phyloP scores from a whole-genome alignment of 2,888 invertebrate genomes.

The Panzeria rudis region DNA sequence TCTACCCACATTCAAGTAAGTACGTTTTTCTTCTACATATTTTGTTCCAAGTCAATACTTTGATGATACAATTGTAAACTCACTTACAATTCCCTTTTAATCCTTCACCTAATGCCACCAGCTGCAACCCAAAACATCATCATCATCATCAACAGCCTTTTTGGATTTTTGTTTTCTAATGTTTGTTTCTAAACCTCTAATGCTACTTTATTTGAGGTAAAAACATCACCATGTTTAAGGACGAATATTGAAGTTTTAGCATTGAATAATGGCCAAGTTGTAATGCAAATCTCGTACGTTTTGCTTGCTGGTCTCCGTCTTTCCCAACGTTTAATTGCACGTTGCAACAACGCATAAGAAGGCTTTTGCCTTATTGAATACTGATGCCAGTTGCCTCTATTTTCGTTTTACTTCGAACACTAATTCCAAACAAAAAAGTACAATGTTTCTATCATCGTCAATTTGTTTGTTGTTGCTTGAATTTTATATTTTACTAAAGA shows the following conservation, averaged over 20 bases:
- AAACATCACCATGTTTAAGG: slow-evolving; percentile 43
- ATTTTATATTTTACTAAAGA: neutral
- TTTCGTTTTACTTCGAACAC: slow-evolving; percentile 3
- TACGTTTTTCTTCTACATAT: slow-evolving; percentile 39
- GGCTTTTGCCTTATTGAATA: slow-evolving; percentile 59
- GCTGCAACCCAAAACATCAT: neutral
- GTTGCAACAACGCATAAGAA: slow-evolving; percentile 7
- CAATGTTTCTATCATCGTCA: slow-evolving; percentile 27
- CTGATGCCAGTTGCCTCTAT: slow-evolving; percentile 48
- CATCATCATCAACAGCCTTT: slow-evolving; percentile 29
- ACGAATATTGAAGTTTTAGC: slow-evolving; percentile 43
- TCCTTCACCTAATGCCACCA: slow-evolving; percentile 41
- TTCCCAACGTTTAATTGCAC: neutral
- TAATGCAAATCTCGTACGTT: slow-evolving; percentile 64
- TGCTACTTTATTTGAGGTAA: slow-evolving; percentile 67
- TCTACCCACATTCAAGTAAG: slow-evolving; percentile 9
- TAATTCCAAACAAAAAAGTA: slow-evolving; percentile 40
- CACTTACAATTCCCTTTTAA: neutral
- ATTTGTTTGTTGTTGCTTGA: slow-evolving; percentile 5
- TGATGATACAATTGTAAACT: slow-evolving; percentile 18
- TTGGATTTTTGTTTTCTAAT: slow-evolving; percentile 29
- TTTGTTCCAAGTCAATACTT: slow-evolving; percentile 38
- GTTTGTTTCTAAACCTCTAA: slow-evolving; percentile 47
- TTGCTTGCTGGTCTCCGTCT: slow-evolving; percentile 17
- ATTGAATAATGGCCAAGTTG: slow-evolving; percentile 60